Evolutionary conservation across 2,888 invertebrate genomes (phyloP).

Genomic region (Agriopis marginaria): DNA sequence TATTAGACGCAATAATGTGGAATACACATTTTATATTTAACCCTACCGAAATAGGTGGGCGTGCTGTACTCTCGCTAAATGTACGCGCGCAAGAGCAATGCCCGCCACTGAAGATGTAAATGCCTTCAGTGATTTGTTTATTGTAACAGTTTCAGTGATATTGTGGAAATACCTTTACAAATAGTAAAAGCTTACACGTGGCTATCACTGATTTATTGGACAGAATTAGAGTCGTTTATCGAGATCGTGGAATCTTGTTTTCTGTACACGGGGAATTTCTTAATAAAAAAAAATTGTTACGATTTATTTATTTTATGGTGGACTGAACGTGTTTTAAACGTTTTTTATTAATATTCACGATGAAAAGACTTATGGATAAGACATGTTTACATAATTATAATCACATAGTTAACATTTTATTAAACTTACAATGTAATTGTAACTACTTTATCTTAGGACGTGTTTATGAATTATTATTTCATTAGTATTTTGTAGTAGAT

Average conservation of each 20-base stretch:
- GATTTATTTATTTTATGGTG: not conserved
- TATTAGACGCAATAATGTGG: constrained; percentile 65
- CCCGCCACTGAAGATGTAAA: constrained; percentile 64
- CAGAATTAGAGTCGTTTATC: not conserved
- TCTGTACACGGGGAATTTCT: not conserved
- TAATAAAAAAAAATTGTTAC: not conserved
- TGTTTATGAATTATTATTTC: no score
- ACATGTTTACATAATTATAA: not conserved
- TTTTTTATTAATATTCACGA: not conserved
- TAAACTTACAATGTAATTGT: no score
- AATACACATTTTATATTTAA: constrained; percentile 71
- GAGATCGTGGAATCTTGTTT: not conserved
- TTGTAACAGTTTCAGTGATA: constrained; percentile 6
- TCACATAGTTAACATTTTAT: not conserved
- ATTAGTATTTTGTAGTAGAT: no score
- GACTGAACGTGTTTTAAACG: not conserved
- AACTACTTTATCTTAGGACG: not conserved
- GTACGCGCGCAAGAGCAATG: constrained; percentile 65
- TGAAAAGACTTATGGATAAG: not conserved
- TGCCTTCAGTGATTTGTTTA: constrained; percentile 29
- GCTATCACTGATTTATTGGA: constrained; percentile 1
- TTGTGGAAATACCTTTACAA: not conserved
- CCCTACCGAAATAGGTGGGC: constrained; percentile 75
- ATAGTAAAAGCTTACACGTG: not conserved
- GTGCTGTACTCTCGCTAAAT: constrained; percentile 50